Conservation (phyloP, 1,140 invertebrate genomes). For the Sesamia nonagrioides region DNA sequence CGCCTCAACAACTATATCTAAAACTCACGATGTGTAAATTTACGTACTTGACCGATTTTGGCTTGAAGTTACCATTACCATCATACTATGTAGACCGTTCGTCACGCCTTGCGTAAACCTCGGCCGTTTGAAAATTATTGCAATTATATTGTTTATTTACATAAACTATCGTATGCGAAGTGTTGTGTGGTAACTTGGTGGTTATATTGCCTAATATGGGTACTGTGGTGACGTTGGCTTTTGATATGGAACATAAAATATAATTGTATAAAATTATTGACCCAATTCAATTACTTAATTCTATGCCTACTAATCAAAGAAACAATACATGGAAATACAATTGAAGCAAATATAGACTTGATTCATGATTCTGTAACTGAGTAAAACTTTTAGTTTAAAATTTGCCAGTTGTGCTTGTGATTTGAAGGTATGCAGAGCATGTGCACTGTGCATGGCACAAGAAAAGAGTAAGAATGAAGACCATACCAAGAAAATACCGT, state of each 20-base stretch:
- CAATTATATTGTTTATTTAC: constrained; percentile 34
- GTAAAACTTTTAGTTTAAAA: too few relatives aligned
- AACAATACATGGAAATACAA: neutral
- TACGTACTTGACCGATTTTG: constrained; percentile 24
- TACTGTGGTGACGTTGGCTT: neutral
- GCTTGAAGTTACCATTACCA: constrained; percentile 9
- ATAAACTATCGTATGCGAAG: constrained; percentile 35
- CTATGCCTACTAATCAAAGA: neutral
- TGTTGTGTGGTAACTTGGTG: constrained; percentile 12
- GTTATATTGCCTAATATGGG: neutral
- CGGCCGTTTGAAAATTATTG: constrained; percentile 32
- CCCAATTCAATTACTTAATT: neutral
- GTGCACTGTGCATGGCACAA: too few relatives aligned
- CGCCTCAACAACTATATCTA: neutral
- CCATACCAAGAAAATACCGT: too few relatives aligned
- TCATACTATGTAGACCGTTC: constrained; percentile 22
- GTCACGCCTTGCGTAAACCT: constrained; percentile 20
- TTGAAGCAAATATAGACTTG: neutral
- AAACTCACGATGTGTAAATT: constrained; percentile 3
- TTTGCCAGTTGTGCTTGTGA: too few relatives aligned
- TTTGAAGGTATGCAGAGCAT: too few relatives aligned
- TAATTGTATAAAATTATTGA: neutral
- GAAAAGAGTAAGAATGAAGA: too few relatives aligned
- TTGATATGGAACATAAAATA: neutral
- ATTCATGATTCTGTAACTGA: neutral